Conservation (phyloP, 2,888 invertebrate species). For the Hyles lineata region DNA sequence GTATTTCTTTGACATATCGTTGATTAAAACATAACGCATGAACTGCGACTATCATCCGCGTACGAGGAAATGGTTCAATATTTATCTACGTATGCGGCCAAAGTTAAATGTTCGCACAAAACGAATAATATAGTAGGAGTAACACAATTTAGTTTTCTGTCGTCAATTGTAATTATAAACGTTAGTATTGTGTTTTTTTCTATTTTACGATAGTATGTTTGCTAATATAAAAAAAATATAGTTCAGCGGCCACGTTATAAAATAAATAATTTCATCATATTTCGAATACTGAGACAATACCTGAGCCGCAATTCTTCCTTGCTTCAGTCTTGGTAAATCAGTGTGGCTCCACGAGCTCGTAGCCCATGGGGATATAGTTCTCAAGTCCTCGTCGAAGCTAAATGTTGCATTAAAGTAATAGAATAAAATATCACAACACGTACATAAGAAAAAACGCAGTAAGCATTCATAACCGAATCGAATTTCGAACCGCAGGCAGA, state of each 20-base stretch:
- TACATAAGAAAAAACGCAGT: conserved; percentile 42
- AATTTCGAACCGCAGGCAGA: conserved; percentile 52
- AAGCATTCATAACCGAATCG: conserved; percentile 48
- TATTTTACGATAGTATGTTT: background rate
- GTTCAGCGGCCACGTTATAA: too few species aligned
- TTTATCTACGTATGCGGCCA: background rate
- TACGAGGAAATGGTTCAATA: conserved; percentile 10
- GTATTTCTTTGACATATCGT: conserved; percentile 50
- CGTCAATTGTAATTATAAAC: too few species aligned
- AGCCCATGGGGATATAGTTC: conserved; percentile 90
- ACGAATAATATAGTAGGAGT: too few species aligned
- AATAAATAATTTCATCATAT: background rate
- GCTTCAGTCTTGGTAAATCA: conserved; percentile 88
- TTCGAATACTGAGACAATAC: conserved; percentile 61
- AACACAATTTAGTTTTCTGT: too few species aligned
- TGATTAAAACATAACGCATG: conserved; percentile 53
- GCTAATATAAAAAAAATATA: too few species aligned
- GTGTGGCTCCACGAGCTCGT: conserved; percentile 92
- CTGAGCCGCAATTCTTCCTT: conserved; percentile 91
- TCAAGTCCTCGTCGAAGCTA: conserved; percentile 87
- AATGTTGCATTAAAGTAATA: conserved; percentile 11
- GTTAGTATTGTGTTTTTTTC: background rate
- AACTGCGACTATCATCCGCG: conserved; percentile 1
- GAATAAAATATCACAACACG: conserved; percentile 27
- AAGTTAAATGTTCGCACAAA: background rate